These are phyloP conservation scores for Stichopus horrens DNA, from an alignment of 53 echinoderm and acorn worm genomes.

Conservation along the genomic window DNA sequence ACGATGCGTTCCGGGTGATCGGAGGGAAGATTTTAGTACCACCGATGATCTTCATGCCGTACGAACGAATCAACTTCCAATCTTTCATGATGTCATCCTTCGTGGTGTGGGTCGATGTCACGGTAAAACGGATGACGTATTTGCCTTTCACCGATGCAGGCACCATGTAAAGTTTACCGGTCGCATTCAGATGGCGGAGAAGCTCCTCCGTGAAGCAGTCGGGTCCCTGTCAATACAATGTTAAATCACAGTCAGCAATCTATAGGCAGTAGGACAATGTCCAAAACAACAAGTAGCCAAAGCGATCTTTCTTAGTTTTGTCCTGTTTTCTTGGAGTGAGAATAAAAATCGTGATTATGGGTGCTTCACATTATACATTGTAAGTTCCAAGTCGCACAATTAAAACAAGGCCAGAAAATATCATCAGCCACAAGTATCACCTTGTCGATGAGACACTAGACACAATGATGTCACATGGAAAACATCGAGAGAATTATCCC, in stretches of 20 bases:
- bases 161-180: conserved; percentile 88
- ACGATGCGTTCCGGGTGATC: conserved; percentile 71
- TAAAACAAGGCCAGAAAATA: too few relatives aligned
- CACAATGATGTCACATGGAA: too few relatives aligned
- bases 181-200: conserved; percentile 72
- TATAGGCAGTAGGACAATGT: not conserved
- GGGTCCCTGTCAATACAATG: conserved; percentile 70
- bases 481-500: too few relatives aligned
- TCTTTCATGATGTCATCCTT: conserved; percentile 81
- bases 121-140: conserved; percentile 93
- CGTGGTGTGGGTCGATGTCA: conserved; percentile 88
- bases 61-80: conserved; percentile 80
- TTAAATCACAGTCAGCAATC: conserved; percentile 7
- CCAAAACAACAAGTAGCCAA: not conserved
- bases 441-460: too few relatives aligned
- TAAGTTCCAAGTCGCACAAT: too few relatives aligned
- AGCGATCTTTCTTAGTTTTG: too few relatives aligned
- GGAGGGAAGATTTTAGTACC: conserved; percentile 61
- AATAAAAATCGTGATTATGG: too few relatives aligned
- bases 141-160: conserved; percentile 85
- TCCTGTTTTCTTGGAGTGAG: too few relatives aligned
- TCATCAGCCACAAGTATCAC: too few relatives aligned
- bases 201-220: conserved; percentile 82
- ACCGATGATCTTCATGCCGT: conserved; percentile 70
- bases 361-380: too few relatives aligned